These are phyloP conservation scores for Coturnix japonica DNA, from an alignment of 2,113 vertebrate species.

Conservation along the genomic window DNA sequence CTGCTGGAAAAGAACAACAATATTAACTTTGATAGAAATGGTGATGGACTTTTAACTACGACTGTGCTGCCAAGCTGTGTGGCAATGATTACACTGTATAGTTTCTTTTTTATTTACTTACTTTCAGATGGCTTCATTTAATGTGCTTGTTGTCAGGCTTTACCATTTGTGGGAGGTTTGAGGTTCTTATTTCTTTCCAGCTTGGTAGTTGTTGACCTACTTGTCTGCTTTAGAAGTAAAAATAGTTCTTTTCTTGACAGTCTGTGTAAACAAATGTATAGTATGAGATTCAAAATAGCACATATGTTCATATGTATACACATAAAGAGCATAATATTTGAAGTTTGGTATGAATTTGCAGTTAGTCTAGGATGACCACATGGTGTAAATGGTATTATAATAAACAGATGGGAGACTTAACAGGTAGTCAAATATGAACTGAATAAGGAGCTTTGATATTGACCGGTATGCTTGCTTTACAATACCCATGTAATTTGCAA, in stretches of 20 bases:
- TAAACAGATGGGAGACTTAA: constrained; percentile 14
- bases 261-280: neutral
- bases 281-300: neutral
- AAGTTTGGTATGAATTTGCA: neutral
- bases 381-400: neutral
- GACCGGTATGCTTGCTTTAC: neutral
- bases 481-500: neutral
- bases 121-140: constrained; percentile 27
- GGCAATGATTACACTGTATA: neutral
- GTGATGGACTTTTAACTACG: constrained; percentile 54
- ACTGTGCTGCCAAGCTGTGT: constrained; percentile 11
- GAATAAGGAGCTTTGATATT: neutral
- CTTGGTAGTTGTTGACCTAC: constrained; percentile 29
- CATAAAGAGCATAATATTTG: neutral
- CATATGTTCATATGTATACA: neutral
- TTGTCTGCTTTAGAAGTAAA: constrained; percentile 31
- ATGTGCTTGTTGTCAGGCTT: constrained; percentile 34
- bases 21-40: constrained; percentile 49
- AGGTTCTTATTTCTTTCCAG: neutral
- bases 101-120: neutral
- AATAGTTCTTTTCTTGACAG: neutral
- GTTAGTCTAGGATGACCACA: neutral
- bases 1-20: constrained; percentile 56
- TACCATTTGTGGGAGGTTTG: neutral
- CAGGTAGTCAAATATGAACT: neutral